A percentile compares a stretch with the other conserved stretches of the same genome.
These are phyloP conservation scores for Trichomycterus rosablanca DNA, from an alignment of 2,113 vertebrate genomes.

Conservation along the genomic window DNA sequence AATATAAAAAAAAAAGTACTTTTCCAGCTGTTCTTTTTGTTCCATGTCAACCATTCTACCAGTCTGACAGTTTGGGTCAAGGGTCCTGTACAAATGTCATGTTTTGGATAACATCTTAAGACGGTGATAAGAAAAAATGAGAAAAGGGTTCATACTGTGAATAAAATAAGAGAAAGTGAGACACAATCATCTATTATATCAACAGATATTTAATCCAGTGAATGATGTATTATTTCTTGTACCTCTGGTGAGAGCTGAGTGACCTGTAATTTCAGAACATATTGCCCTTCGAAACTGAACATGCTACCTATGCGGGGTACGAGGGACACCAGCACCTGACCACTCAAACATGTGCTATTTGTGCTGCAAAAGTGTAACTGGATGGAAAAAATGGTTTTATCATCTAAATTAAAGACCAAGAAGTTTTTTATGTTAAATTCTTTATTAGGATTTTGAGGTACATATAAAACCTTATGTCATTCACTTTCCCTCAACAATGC, in stretches of 20 bases:
- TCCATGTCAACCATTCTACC: not conserved
- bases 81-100: constrained; percentile 24
- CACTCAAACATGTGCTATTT: too few relatives aligned
- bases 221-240: not conserved
- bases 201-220: not conserved
- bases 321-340: too few relatives aligned
- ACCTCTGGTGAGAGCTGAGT: not conserved
- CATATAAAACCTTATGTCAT: too few relatives aligned
- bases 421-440: too few relatives aligned
- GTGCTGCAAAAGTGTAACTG: too few relatives aligned
- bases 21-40: constrained; percentile 20
- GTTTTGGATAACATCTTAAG: not conserved
- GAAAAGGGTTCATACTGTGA: constrained; percentile 9
- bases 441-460: too few relatives aligned
- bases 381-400: too few relatives aligned
- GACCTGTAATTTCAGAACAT: not conserved
- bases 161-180: constrained; percentile 1
- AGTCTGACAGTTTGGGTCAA: constrained; percentile 20
- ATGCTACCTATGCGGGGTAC: too few relatives aligned
- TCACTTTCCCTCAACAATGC: too few relatives aligned
- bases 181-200: not conserved
- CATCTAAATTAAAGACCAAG: too few relatives aligned
- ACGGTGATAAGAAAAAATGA: not conserved
- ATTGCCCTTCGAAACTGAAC: constrained; percentile 8
- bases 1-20: too few relatives aligned